Base-by-base conservation (phyloP, 2,888 invertebrate species). In the Miltochrista miniata region DNA sequence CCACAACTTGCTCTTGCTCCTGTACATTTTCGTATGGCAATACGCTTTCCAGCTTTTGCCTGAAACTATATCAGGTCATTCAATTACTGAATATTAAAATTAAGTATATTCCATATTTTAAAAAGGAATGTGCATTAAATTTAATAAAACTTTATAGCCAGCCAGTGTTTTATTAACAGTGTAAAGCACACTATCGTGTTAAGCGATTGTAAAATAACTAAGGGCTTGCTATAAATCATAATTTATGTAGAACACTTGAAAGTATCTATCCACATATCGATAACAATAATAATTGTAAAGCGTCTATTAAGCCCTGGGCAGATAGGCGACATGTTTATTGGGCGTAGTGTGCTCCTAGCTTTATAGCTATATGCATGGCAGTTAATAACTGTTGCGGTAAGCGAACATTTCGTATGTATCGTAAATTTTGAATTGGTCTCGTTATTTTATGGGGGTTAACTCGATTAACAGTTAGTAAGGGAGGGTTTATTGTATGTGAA, bases 361-460 rank as follows among this genome's bases (percentile, higher is more conserved):
- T 79, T 82, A 82, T 78, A 67, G 79, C 72, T 69, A 71, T 76
- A 76, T 74, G 70, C 72, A 67, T 64, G 66, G 66, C 77, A 69
- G 81, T 84, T 81, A 83, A 85, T 83, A 79, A 82, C 79, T 80
- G 72, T 73, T 75, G 72, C 72, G 76, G 79, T 77, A 75, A 81
- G 69, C 80, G 76, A 71, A 83, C 85, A 85, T 83, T 83, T 85
- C 77, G 82, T 74, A 74, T 65, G 58, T 71, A 63, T 70, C 70
- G 74, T 83, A 83, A 79, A 82, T 80, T 76, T 68, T 62, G 76
- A 79, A 83, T 82, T 79, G 82, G 81, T 70, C 74, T 75, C 75
- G 77, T 79, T 78, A 82, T 85, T 83, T 84, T 78, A 83, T 70
- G 56, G 68, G 85, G 85, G 85, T 85, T 79, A 83, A 83, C 79